Percentiles rank a stretch among this genome's conserved stretches.
phyloP scores from a whole-genome alignment of 1,140 invertebrate species.

The Nomia melanderi region DNA sequence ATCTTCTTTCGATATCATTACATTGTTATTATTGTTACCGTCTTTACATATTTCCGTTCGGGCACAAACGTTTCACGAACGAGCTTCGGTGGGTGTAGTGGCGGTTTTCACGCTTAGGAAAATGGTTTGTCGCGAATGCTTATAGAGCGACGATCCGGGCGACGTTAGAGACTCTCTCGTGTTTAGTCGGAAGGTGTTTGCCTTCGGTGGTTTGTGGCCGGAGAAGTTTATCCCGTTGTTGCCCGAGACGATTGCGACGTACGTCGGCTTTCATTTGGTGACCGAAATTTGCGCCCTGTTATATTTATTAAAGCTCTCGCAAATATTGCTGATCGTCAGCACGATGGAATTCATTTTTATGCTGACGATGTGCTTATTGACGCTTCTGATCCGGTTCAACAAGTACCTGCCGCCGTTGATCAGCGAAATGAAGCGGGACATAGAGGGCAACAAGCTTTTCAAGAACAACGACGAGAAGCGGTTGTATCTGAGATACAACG shows the following conservation, averaged over 20 bases:
- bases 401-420: neutral
- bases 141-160: neutral
- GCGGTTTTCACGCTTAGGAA: neutral
- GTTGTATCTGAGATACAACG: neutral
- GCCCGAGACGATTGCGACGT: neutral
- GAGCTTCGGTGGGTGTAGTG: neutral
- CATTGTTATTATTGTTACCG: too few species aligned
- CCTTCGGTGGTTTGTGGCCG: neutral
- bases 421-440: neutral
- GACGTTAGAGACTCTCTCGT: neutral
- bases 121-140: neutral
- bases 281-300: neutral
- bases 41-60: too few species aligned
- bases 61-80: too few species aligned
- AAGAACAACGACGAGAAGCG: neutral
- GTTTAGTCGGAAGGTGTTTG: neutral
- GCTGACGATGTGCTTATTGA: neutral
- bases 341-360: neutral
- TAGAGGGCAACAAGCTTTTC: neutral
- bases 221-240: accelerated
- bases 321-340: neutral
- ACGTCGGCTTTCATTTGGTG: neutral
- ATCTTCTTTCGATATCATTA: too few species aligned
- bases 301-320: too few species aligned
- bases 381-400: neutral